Evolutionary conservation across 2,113 vertebrate species (phyloP).

Genomic region (Dascyllus trimaculatus): DNA sequence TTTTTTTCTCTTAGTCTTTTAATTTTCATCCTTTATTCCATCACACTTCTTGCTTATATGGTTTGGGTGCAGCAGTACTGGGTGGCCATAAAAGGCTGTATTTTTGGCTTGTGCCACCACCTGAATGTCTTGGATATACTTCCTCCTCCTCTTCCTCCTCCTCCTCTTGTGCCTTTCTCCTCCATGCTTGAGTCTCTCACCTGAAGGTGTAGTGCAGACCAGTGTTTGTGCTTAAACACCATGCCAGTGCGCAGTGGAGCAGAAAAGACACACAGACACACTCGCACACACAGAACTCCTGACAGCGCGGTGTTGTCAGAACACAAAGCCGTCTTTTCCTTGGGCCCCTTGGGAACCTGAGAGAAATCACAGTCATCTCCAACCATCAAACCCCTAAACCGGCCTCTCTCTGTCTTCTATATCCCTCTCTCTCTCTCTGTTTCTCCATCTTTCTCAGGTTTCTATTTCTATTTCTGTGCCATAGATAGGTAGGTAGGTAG

Average conservation of each 20-base stretch:
- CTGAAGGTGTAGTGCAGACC: conserved; percentile 73
- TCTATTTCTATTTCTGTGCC: neutral
- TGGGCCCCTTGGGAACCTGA: conserved; percentile 81
- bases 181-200: conserved; percentile 75
- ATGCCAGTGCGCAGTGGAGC: conserved; percentile 77
- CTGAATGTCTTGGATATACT: conserved; percentile 39
- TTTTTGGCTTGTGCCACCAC: conserved; percentile 12
- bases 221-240: conserved; percentile 78
- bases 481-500: neutral
- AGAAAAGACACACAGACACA: conserved; percentile 72
- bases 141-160: conserved; percentile 24
- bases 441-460: conserved; percentile 16
- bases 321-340: conserved; percentile 84
- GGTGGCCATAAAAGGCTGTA: conserved; percentile 1
- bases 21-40: neutral
- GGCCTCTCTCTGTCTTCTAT: conserved; percentile 45
- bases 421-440: conserved; percentile 29
- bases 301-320: conserved; percentile 79
- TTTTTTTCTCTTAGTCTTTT: neutral
- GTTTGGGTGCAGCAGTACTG: neutral
- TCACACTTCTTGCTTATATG: neutral
- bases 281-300: conserved; percentile 59
- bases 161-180: conserved; percentile 24
- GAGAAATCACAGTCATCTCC: conserved; percentile 83
- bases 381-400: conserved; percentile 71